Percentiles rank a stretch among this genome's conserved stretches.
phyloP scores from a whole-genome alignment of 30 jellyfish, hydroid and myxozoan species.

The Sanderia malayensis region DNA sequence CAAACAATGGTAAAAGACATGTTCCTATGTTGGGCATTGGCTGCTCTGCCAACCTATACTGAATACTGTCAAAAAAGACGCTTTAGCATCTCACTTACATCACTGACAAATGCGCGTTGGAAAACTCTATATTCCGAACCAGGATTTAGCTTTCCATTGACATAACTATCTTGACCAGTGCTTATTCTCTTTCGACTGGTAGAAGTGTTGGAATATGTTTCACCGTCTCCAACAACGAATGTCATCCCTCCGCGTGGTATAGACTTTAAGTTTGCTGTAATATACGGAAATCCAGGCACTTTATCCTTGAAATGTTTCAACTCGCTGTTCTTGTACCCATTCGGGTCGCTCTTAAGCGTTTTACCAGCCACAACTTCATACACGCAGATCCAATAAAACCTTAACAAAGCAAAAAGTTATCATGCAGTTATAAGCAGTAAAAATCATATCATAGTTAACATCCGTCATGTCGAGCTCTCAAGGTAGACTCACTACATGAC shows the following conservation, averaged over 20 bases:
- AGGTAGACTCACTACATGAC: not conserved
- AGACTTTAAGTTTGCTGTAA: slow-evolving; percentile 7
- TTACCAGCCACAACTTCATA: slow-evolving; percentile 11
- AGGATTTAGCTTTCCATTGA: slow-evolving; percentile 8
- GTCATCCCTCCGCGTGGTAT: slow-evolving; percentile 43
- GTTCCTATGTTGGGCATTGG: too few relatives aligned
- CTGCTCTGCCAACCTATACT: too few relatives aligned
- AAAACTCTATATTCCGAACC: not conserved
- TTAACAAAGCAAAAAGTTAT: not conserved
- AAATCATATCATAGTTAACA: not conserved
- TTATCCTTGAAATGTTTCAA: not conserved
- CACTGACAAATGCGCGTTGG: slow-evolving; percentile 39
- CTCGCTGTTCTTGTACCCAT: not conserved
- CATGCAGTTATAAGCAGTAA: not conserved
- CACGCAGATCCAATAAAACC: slow-evolving; percentile 2
- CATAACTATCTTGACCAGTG: not conserved
- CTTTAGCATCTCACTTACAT: slow-evolving; percentile 8
- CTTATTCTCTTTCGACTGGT: slow-evolving; percentile 40
- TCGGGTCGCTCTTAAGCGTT: not conserved
- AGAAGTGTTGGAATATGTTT: not conserved
- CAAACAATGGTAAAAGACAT: too few relatives aligned
- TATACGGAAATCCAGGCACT: slow-evolving; percentile 1
- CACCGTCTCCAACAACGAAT: slow-evolving; percentile 48
- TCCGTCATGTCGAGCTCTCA: too few relatives aligned
- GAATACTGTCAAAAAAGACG: too few relatives aligned